Base-by-base conservation (phyloP, 2,113 vertebrate genomes). In the Scomber japonicus region DNA sequence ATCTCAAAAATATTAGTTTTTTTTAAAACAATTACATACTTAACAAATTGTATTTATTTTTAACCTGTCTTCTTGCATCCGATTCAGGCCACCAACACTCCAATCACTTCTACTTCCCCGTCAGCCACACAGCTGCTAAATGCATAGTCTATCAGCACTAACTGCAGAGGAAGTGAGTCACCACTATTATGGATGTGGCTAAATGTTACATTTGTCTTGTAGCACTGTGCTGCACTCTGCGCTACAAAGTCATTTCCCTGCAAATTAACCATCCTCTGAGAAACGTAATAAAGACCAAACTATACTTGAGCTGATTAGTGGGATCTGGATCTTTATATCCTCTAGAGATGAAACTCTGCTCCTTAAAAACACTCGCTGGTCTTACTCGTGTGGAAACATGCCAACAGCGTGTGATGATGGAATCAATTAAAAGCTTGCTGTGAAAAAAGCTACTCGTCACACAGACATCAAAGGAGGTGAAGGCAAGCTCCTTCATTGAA, bases 351-450 rank as follows among this genome's bases (percentile, higher is more conserved):
- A 86, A 78, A 75, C 63, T 55, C 5, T 1, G 46, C 63, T 77
- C 62, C 31, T 63, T 19, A 17, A 48, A 67, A 75, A 80, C 35
- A 24, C 78, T 14, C 21, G 8, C 62, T 15, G 35, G n/a, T 65
- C 60, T 57, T 5, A 12, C 45, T 55, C 55, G 73, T 64, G 54
- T 66, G 57, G 80, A 90, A 75, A 83, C 59, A 30, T 19, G 87
- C 72, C 88, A 76, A 27, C 24, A 27, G 24, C 24, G 5, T 40
- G 15, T 0, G 40, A 69, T 67, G 69, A 85, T 63, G 62, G 51
- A 83, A 82, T 84, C 78, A 84, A 91, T 87, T 82, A 85, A 86
- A 78, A 82, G 80, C 82, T 59, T 6, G 14, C 50, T 53, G 63
- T 80, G 27, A 30, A 12, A 49, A 75, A 79, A 65, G 44, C 19